phyloP scores from a whole-genome alignment of 2,888 invertebrate genomes.

The Pristionchus exspectatus region DNA sequence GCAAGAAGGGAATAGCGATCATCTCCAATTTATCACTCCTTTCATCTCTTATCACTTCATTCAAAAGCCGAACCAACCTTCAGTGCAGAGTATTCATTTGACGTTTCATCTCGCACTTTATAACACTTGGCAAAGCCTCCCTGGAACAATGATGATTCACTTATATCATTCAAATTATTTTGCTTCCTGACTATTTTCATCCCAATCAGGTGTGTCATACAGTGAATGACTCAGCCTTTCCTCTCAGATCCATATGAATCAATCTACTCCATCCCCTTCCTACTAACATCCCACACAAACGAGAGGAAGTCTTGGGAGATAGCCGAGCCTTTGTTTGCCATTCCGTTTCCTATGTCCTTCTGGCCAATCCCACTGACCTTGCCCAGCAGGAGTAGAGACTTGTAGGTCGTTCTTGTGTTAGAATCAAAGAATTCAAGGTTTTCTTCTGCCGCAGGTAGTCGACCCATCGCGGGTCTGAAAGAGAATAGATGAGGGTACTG shows the following conservation, averaged over 20 bases:
- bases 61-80: constrained; percentile 30
- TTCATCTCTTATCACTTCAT: not conserved
- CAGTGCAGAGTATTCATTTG: constrained; percentile 22
- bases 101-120: constrained; percentile 46
- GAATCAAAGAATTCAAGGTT: not conserved
- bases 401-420: constrained; percentile 20
- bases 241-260: constrained; percentile 43
- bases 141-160: constrained; percentile 26
- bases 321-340: constrained; percentile 28
- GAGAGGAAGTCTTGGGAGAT: constrained; percentile 5
- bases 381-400: constrained; percentile 32
- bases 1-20: not conserved
- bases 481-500: constrained; percentile 2
- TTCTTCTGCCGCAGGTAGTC: not conserved
- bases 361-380: constrained; percentile 41
- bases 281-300: constrained; percentile 17
- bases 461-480: constrained; percentile 44
- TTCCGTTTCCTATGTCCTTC: constrained; percentile 46
- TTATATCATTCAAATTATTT: constrained; percentile 8
- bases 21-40: not conserved
- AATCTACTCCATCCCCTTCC: constrained; percentile 25
- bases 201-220: constrained; percentile 2
- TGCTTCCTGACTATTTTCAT: constrained; percentile 30
- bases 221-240: constrained; percentile 8
- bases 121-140: constrained; percentile 55